Conservation (phyloP, 2,888 invertebrate genomes). For the Thera britannica region DNA sequence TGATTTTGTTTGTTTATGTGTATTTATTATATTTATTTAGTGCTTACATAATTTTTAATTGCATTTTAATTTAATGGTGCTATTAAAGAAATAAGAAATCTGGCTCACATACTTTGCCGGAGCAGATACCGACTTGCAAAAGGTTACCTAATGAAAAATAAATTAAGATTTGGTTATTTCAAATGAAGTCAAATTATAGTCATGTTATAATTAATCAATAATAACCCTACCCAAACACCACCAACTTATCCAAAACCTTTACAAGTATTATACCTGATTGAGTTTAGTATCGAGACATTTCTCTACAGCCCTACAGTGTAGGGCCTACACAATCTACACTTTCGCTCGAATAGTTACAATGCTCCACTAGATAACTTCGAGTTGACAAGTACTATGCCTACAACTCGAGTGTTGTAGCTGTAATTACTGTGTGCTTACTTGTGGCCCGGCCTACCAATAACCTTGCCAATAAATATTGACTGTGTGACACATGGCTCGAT, state of each 20-base stretch:
- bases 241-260: not conserved
- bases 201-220: too few species aligned
- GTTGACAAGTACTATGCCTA: constrained; percentile 12
- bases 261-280: too few species aligned
- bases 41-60: too few species aligned
- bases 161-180: too few species aligned
- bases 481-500: constrained; percentile 42
- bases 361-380: constrained; percentile 11
- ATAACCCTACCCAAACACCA: not conserved
- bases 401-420: constrained; percentile 39
- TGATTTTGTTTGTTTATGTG: too few species aligned
- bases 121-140: too few species aligned
- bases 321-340: not conserved
- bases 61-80: too few species aligned
- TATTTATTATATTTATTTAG: too few species aligned
- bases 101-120: too few species aligned
- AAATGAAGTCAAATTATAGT: too few species aligned
- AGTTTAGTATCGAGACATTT: not conserved
- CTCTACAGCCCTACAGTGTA: constrained; percentile 1
- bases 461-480: constrained; percentile 60
- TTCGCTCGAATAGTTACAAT: constrained; percentile 2
- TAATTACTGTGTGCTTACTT: constrained; percentile 50
- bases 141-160: too few species aligned
- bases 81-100: too few species aligned
- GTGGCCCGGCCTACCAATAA: constrained; percentile 50